Conservation (phyloP, 2,113 vertebrate genomes). For the Atherinomorus stipes region DNA sequence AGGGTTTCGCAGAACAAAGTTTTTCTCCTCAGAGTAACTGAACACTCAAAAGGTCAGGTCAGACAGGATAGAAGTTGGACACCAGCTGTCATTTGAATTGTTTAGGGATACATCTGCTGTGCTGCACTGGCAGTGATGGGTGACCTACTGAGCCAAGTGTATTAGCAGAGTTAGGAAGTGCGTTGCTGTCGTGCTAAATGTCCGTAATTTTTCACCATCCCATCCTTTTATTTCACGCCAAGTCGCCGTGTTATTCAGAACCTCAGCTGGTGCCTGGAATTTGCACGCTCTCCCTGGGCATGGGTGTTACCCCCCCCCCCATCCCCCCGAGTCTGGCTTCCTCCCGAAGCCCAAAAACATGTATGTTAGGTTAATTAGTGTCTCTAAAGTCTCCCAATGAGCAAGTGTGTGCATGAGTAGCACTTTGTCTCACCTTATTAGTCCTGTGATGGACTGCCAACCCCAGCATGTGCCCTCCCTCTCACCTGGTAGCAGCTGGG, state of each 20-base stretch:
- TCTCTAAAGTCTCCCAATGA: no score
- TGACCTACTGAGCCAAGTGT: constrained; percentile 42
- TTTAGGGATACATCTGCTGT: constrained; percentile 40
- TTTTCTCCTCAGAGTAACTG: constrained; percentile 18
- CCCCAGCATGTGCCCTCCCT: no score
- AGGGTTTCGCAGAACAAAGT: constrained; percentile 32
- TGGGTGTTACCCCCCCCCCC: no score
- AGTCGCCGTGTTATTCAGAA: not conserved
- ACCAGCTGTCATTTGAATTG: constrained; percentile 52
- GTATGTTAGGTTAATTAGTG: no score
- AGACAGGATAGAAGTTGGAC: constrained; percentile 34
- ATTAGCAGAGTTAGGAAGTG: constrained; percentile 13
- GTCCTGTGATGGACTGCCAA: no score
- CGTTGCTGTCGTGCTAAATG: not conserved
- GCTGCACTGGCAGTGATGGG: constrained; percentile 25
- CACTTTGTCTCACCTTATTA: no score
- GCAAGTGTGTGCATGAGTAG: no score
- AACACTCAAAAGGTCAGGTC: constrained; percentile 57
- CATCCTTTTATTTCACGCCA: not conserved
- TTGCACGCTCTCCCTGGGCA: no score
- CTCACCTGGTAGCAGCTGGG: no score
- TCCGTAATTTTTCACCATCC: constrained; percentile 24
- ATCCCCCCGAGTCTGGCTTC: no score
- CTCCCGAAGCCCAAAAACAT: no score
- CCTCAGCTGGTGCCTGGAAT: no score